Base-by-base conservation (phyloP, 2,797 vertebrate species). In the Podarcis lilfordi region DNA sequence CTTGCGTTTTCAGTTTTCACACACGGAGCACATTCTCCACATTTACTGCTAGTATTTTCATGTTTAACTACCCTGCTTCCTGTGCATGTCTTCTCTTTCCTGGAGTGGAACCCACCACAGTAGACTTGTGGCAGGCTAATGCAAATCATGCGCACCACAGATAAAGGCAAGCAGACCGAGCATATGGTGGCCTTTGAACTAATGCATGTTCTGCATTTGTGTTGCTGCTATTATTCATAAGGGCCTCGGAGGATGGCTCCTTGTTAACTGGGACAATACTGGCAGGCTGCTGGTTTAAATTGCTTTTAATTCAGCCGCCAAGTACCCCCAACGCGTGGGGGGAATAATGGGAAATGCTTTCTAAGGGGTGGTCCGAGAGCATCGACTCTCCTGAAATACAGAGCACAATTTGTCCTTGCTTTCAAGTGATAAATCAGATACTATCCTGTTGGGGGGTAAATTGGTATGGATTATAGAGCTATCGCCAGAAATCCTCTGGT, bases 1-100 rank as follows among this genome's bases (percentile, higher is more conserved):
- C 50, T 85, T 83, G 80, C 72, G 25, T 91, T 93, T 55, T 75
- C 84, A 61, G 59, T 80, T 91, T 94, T 96, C 80, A 92, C 86
- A 85, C 0, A 17, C 79, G 75, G 82, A 95, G 88, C 45, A 5
- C 25, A 78, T 92, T 95, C 71, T 82, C n/a, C 4, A 80, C 77
- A 61, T 89, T 93, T 32, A 86, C 92, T 27, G 17, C 19, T 72
- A 87, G 75, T 82, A 90, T 95, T 94, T 89, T 82, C 50, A 61
- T 0, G 1, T 13, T 61, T 84, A 76, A 76, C 13, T 32, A 89
- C 77, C 68, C 74, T 50, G 19, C 40, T 89, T 89, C 21, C 40
- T 0, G 0, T 27, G 81, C 0, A 64, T 64, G 23, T 64, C 17
- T 61, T 61, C 21, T 23, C 17, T 0, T 11, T 84, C 40, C 76